A percentile compares a stretch with the other conserved stretches of the same genome.
phyloP scores from a whole-genome alignment of 2,113 vertebrate genomes.

The Chamaetylas fuelleborni region DNA sequence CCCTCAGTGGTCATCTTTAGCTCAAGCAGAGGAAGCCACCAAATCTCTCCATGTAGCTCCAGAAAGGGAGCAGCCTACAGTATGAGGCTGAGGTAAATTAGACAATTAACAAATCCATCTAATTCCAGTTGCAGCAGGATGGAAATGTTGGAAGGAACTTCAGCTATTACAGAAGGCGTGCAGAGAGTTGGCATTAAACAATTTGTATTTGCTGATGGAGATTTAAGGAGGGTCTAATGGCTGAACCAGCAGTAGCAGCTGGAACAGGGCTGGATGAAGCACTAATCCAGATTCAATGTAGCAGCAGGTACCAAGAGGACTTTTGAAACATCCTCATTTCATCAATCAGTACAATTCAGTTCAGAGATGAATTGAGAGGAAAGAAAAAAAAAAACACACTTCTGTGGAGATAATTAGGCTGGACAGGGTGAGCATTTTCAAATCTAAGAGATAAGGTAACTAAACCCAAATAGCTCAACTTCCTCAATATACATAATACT shows the following conservation, averaged over 20 bases:
- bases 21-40: not conserved
- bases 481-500: not conserved
- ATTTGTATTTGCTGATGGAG: not conserved
- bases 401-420: not conserved
- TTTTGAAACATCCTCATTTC: not conserved
- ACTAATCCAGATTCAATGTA: not conserved
- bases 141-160: not conserved
- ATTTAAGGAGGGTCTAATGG: not conserved
- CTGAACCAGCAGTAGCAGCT: not conserved
- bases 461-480: not conserved
- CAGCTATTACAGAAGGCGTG: fast-evolving
- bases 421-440: not conserved
- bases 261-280: not conserved
- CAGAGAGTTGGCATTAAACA: not conserved
- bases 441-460: not conserved
- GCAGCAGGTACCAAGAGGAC: not conserved
- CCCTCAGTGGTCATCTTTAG: not conserved
- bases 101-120: not conserved
- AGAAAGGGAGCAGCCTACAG: not conserved
- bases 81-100: not conserved
- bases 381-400: no score
- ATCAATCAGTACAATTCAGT: not conserved
- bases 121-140: not conserved
- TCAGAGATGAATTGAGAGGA: not conserved
- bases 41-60: not conserved